phyloP scores from a whole-genome alignment of 2,797 vertebrate species.

The Crenichthys baileyi region DNA sequence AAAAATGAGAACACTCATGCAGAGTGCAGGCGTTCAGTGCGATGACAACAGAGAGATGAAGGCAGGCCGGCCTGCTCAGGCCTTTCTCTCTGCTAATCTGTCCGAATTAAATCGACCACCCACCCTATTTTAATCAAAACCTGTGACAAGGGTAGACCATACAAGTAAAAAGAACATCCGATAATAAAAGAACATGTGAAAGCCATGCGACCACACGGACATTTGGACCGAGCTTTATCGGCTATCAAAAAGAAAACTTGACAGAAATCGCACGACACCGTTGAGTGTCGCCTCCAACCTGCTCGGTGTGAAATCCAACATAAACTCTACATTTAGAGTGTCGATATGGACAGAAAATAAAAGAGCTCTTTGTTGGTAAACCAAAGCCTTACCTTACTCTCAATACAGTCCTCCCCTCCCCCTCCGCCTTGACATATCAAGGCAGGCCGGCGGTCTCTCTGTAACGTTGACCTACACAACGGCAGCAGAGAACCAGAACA shows the following conservation, averaged over 20 bases:
- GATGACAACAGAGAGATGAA: not conserved
- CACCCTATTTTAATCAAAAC: not conserved
- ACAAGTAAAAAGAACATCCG: not conserved
- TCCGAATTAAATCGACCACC: not conserved
- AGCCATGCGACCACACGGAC: not conserved
- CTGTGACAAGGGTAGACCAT: not conserved
- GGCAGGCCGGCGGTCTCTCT: constrained; percentile 80
- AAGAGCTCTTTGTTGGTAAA: constrained; percentile 87
- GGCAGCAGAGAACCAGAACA: not conserved
- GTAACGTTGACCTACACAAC: not conserved
- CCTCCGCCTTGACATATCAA: constrained; percentile 89
- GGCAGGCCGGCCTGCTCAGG: not conserved
- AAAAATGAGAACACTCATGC: not conserved
- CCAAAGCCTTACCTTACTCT: constrained; percentile 91
- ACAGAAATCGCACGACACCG: not conserved
- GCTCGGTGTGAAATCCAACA: constrained; percentile 28
- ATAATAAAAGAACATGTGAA: constrained; percentile 19
- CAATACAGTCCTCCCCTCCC: constrained; percentile 83
- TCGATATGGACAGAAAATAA: constrained; percentile 60
- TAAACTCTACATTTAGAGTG: constrained; percentile 1
- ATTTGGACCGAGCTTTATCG: not conserved
- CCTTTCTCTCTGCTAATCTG: not conserved
- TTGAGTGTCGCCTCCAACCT: not conserved
- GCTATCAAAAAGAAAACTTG: not conserved
- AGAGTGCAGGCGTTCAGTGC: not conserved